Base-by-base conservation (phyloP, 2,113 vertebrate species). In the Petrocephalus zakoni region DNA sequence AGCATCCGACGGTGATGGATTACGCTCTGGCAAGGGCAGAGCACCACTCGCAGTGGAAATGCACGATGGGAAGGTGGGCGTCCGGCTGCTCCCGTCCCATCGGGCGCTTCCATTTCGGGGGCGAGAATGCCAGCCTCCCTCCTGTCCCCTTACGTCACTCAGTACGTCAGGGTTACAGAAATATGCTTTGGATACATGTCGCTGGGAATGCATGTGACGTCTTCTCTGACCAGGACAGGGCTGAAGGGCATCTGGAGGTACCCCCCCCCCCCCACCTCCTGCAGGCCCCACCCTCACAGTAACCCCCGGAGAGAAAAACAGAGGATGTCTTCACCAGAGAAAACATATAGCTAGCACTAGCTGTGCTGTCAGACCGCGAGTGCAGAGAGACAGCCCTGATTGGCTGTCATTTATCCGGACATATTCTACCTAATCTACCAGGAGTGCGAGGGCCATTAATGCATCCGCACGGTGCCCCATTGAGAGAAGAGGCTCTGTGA, bases 291-390 rank as follows among this genome's bases (percentile, higher is more conserved):
- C 84, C n/a, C n/a, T n/a, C 86, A 52, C 52, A 82, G 82, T 49
- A 89, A 87, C 37, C 68, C 17, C 64, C 72, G 22, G 68, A 82
- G 88, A 87, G 25, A 25, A 37, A 87, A 56, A 81, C 4, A 22
- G 37, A 87, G 51, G 78, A 34, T n/a, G 34, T 19, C 8, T 29
- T 86, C 21, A 82, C 34, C 2, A 56, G 37, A 82, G 88, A 56
- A 87, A 87, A 89, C 49, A 81, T 52, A 25, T 82, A 78, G 78
- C 82, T 88, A 78, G 58, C 85, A 29, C 51, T 17, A 58, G 47
- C 85, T 34, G 51, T 2, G 22, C 88, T 87, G 88, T 82, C 88
- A 87, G 46, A 42, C 21, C 9, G 34, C 21, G 42, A 87, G 86
- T 47, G 34, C 37, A 49, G 21, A 47, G 86, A 61, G 47, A 37